A percentile compares a stretch with the other conserved stretches of the same genome.
These are phyloP conservation scores for Tautogolabrus adspersus DNA, from an alignment of 2,113 vertebrate genomes.

Conservation along the genomic window DNA sequence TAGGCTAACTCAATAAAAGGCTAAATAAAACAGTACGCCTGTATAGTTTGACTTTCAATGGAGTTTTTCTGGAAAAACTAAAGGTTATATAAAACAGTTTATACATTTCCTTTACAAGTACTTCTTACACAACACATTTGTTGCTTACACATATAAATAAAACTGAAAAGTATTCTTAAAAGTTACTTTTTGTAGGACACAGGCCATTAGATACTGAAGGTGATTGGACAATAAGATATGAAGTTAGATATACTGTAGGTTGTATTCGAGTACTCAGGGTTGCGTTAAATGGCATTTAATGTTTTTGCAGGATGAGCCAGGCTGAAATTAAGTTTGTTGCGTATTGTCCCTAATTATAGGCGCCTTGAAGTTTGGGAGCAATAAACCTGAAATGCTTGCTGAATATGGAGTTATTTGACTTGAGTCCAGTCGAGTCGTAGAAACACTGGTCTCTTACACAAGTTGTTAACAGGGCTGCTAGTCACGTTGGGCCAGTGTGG, in stretches of 20 bases:
- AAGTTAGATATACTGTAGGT: conserved; percentile 30
- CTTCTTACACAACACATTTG: conserved; percentile 54
- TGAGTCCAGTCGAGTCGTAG: conserved; percentile 51
- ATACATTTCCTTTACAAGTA: conserved; percentile 45
- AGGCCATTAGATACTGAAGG: conserved; percentile 31
- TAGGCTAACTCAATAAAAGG: conserved; percentile 9
- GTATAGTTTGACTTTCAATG: conserved; percentile 22
- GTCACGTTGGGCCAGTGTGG: conserved; percentile 46
- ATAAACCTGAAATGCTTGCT: conserved; percentile 60
- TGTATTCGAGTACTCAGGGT: conserved; percentile 26
- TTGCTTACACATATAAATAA: conserved; percentile 59
- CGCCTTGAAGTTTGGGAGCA: conserved; percentile 64
- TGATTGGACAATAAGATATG: conserved; percentile 34
- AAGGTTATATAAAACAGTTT: conserved; percentile 52
- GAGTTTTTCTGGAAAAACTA: conserved; percentile 24
- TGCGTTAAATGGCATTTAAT: conserved; percentile 43
- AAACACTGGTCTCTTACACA: conserved; percentile 53
- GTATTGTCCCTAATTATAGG: conserved; percentile 69
- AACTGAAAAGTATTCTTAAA: conserved; percentile 48
- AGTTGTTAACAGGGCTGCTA: conserved; percentile 47
- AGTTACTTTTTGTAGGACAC: conserved; percentile 18
- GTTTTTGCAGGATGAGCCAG: conserved; percentile 52
- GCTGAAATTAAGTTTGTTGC: conserved; percentile 55
- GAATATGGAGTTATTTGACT: conserved; percentile 62
- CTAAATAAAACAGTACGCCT: neutral